Evolutionary conservation across 2,888 invertebrate genomes (phyloP).

Genomic region (Ophion ventricosus): DNA sequence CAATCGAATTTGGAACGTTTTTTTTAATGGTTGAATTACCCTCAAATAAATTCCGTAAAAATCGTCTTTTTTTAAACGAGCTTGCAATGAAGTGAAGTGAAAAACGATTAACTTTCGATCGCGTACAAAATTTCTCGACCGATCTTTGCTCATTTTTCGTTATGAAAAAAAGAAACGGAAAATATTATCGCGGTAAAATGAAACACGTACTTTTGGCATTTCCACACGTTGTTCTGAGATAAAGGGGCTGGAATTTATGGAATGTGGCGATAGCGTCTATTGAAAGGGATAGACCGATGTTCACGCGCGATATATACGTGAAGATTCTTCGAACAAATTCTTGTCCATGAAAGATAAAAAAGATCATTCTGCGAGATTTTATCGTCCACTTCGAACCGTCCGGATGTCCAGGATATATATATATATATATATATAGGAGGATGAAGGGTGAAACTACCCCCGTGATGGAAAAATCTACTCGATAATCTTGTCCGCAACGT

Average conservation of each 20-base stretch:
- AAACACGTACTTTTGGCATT: too few species aligned
- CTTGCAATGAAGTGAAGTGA: too few species aligned
- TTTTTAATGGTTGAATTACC: background rate
- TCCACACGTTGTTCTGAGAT: slow-evolving; percentile 2
- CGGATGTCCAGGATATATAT: slow-evolving; percentile 11
- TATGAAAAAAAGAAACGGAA: background rate
- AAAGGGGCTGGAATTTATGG: slow-evolving; percentile 19
- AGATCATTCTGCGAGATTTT: slow-evolving; percentile 29
- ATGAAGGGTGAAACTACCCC: slow-evolving; percentile 29
- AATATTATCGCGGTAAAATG: background rate
- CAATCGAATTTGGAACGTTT: background rate
- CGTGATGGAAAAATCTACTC: slow-evolving; percentile 14
- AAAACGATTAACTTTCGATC: too few species aligned
- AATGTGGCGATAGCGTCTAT: slow-evolving; percentile 15
- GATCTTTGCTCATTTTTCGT: background rate
- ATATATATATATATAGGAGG: background rate
- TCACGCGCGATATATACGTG: slow-evolving; percentile 23
- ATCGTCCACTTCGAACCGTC: slow-evolving; percentile 23
- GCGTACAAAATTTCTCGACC: background rate
- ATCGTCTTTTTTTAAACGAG: too few species aligned
- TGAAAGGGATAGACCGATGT: slow-evolving; percentile 2
- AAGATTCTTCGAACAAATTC: slow-evolving; percentile 36
- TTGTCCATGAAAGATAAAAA: slow-evolving; percentile 14
- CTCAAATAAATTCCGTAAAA: too few species aligned
- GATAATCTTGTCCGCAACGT: slow-evolving; percentile 30